Evolutionary conservation across 2,888 invertebrate genomes (phyloP).

Genomic region (Gastracanthus pulcherrimus): DNA sequence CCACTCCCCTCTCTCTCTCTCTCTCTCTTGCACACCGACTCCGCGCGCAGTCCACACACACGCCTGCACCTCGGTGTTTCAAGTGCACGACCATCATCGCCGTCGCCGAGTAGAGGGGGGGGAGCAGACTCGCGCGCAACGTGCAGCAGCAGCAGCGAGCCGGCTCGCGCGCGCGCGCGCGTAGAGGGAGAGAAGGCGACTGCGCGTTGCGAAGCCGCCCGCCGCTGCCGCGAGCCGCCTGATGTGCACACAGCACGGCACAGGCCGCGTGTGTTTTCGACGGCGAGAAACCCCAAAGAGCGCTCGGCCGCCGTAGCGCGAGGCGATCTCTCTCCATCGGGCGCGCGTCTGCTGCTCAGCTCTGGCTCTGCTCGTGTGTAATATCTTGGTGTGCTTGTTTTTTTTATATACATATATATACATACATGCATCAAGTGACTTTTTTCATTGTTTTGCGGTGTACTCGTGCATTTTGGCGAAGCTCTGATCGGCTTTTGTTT

Average conservation of each 20-base stretch:
- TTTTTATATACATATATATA: not conserved
- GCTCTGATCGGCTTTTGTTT: no score
- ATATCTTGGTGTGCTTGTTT: no score
- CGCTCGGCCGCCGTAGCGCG: conserved; percentile 56
- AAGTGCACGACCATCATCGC: conserved; percentile 38
- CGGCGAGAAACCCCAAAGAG: conserved; percentile 53
- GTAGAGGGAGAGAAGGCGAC: not conserved
- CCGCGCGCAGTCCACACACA: not conserved
- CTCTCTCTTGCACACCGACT: not conserved
- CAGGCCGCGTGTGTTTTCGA: conserved; percentile 42
- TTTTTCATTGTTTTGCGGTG: no score
- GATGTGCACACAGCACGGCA: no score
- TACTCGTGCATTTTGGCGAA: no score
- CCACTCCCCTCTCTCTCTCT: not conserved
- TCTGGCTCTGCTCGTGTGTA: not conserved
- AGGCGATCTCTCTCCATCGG: conserved; percentile 52
- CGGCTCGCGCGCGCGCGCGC: not conserved
- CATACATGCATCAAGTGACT: not conserved
- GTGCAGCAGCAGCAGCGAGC: not conserved
- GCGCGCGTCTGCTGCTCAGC: conserved; percentile 30
- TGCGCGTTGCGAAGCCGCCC: conserved; percentile 16
- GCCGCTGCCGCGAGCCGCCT: conserved; percentile 21
- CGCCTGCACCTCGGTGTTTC: conserved; percentile 23
- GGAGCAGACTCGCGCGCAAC: not conserved
- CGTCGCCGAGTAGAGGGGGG: not conserved